Evolutionary conservation across 2,113 vertebrate genomes (phyloP).

Genomic region (Myodes glareolus): DNA sequence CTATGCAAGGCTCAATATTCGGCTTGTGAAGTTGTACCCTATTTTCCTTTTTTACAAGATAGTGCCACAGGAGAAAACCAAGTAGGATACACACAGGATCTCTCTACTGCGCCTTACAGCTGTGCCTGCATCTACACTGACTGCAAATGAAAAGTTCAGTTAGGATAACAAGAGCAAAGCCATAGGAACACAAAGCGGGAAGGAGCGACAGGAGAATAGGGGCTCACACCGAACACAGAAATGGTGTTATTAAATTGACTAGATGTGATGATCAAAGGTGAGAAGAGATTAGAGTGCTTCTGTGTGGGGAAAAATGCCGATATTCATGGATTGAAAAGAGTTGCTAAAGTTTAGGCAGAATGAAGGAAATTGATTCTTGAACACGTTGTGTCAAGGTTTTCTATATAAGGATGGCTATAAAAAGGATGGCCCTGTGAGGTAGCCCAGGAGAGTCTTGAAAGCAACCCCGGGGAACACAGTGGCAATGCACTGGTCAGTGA

Average conservation of each 20-base stretch:
- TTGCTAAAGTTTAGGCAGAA: background rate
- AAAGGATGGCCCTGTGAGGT: background rate
- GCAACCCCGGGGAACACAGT: background rate
- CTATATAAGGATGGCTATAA: background rate
- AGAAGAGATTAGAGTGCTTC: slow-evolving; percentile 51
- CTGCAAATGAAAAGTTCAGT: slow-evolving; percentile 9
- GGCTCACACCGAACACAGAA: background rate
- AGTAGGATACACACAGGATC: background rate
- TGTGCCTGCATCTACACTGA: background rate
- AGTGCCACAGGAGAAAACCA: background rate
- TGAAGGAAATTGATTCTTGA: slow-evolving; percentile 46
- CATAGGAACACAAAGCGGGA: background rate
- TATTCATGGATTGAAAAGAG: slow-evolving; percentile 51
- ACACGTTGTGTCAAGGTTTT: background rate
- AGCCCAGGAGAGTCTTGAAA: background rate
- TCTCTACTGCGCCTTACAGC: background rate
- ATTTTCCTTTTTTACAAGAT: background rate
- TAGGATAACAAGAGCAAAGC: slow-evolving; percentile 31
- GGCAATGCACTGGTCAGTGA: background rate
- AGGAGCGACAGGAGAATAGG: background rate
- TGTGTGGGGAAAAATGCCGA: background rate
- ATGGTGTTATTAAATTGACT: slow-evolving; percentile 3
- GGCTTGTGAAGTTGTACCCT: background rate
- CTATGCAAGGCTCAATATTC: background rate
- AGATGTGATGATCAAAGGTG: slow-evolving; percentile 25